Base-by-base conservation (phyloP, 2,113 vertebrate genomes). In the Pygathrix nemaeus region DNA sequence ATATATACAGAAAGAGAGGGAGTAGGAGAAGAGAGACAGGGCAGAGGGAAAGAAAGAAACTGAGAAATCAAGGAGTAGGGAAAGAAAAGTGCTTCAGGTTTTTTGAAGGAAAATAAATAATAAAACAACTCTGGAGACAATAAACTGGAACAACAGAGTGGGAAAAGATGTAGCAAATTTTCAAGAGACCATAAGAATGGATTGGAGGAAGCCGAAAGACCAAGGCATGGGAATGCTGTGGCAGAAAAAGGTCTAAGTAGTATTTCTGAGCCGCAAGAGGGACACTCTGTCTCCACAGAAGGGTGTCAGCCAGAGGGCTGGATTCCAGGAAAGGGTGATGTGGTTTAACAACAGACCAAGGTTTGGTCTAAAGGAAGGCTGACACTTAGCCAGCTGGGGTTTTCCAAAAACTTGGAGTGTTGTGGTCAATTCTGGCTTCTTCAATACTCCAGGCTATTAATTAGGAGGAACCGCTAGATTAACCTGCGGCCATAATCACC, bases 281-380 rank as follows among this genome's bases (percentile, higher is more conserved):
- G 97, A 97, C 96, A 97, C 70, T 86, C 6, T 97, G 97, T 98
- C 97, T 98, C 97, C 95, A 94, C 96, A 97, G 68, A 66, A 55
- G 72, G 95, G 93, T 89, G 97, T 97, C 96, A 98, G 97, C 96
- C 96, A 97, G 94, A 96, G 97, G 96, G 93, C 94, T 91, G 50
- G 85, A 70, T 96, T 97, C 98, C 97, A 98, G 96, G 95, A 75
- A 95, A 89, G 78, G 95, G 93, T 8, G 75, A 64, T 96, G 97
- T 61, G 97, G 97, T 94, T 93, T 45, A 84, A 89, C 48, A 93
- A 35, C 93, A 96, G 95, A 93, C 70, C 17, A 25, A 45, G 52
- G 75, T 76, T 92, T 89, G 94, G 64, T 91, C 93, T 80, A 40
- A 90, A 6, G 68, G 73, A 45, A 93, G 86, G 21, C 94, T 96